Evolutionary conservation across 1,140 invertebrate genomes (phyloP), one percentile per base, ranked within the genome.

Genomic region (Leptoteleia sp.): DNA sequence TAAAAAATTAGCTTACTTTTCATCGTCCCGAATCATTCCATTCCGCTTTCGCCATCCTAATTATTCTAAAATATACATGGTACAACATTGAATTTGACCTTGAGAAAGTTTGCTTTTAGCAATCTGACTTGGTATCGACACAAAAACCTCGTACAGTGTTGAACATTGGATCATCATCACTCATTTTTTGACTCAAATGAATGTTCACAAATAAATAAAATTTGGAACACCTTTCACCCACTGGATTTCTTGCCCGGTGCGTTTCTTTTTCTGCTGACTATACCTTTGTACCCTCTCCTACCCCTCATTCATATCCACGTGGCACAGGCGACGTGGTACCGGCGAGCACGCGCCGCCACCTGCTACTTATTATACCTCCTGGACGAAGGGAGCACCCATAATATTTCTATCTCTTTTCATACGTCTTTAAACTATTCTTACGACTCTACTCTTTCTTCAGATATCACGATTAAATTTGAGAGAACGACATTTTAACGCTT

Each of bases 321-420:
- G 79, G 67, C 76, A 80, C 57, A 25, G 57, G 35, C 48, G 55
- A 59, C 62, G 35, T 81, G 79, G 76, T 76, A 71, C 67, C 59
- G 57, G 77, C 59, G 65, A 78, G 76, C 83, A 84, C 83, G 83
- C 82, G 81, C 81, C 77, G 59, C 62, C 80, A 83, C 80, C 83
- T 84, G 83, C 82, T 84, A 78, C 79, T 82, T 79, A 82, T 82
- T 80, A 82, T 80, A 77, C 71, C 67, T 71, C 67, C 75, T 64
- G 55, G 65, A 47, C 50, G 43, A 37, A 73, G 68, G 55, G 67
- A 76, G 45, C 57, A 68, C 67, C 47, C 72, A 55, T 80, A 57
- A 47, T 67, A 38, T n/a, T 50, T 31, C 54, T 47, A 59, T 45
- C 43, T 54, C 52, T 31, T 55, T 75, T 61, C 25, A 55, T 40